These are phyloP conservation scores for fruit fly (Drosophila melanogaster) DNA, from an alignment of 1,140 invertebrate genomes.

Conservation along the genomic window Release_6_plus_ISO1_MT NT_033777.3:8863501-8864000, in stretches of 20 bases:
- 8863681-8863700: conserved; percentile 77
- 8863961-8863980: conserved; percentile 61
- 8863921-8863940: conserved; percentile 48
- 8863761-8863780: not conserved
- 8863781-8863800: conserved; percentile 25
- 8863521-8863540: conserved; percentile 75
- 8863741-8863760: conserved; percentile 37
- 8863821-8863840: conserved; percentile 74
- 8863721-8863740: conserved; percentile 64
- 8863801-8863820: conserved; percentile 70
- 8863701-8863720: conserved; percentile 45
- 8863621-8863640: conserved; percentile 52
- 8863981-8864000: conserved; percentile 27
- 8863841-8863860: conserved; percentile 71
- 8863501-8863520: conserved; percentile 63
- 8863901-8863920: conserved; percentile 11
- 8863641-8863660: conserved; percentile 38
- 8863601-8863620: conserved; percentile 71
- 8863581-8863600: conserved; percentile 63
- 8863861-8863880: conserved; percentile 50
- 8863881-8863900: conserved; percentile 7
- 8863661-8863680: conserved; percentile 54
- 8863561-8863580: conserved; percentile 65
- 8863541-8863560: conserved; percentile 80
- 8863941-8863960: conserved; percentile 21